Base-by-base conservation (phyloP, 2,888 invertebrate genomes). In the Yponomeuta evonymella region DNA sequence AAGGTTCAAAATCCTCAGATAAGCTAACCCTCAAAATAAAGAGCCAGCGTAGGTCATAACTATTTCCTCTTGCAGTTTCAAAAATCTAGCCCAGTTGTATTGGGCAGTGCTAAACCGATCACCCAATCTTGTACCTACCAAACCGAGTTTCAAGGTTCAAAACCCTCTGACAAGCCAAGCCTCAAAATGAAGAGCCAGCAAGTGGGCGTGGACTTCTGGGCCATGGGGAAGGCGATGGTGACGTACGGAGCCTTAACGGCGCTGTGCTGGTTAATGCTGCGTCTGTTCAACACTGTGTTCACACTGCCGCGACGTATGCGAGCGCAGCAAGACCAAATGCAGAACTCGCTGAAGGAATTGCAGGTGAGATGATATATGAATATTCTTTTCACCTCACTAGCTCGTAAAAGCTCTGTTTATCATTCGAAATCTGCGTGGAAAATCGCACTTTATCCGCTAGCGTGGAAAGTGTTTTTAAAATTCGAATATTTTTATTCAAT, bases 201-300 rank as follows among this genome's bases (percentile, higher is more conserved):
- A 92, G 94, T 96, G 0, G 91, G 92, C 33, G 94, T 95, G 51
- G 94, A 95, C 81, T 93, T 94, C 74, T 94, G 94, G 92, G 93
- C 93, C 73, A 95, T 96, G 95, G 84, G 93, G 0, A 93, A 93
- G 78, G 93, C 94, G 0, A 94, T 95, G 81, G 79, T 93, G 63
- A 92, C 93, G 15, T 96, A 95, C 78, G 88, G 94, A 68, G 90
- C 89, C 0, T 80, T 96, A 69, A 94, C 95, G 0, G 93, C 93
- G 29, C 83, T 94, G 30, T 94, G 93, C 15, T 95, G 95, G 94
- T 77, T 95, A 58, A 94, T 95, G 83, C 81, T 95, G 70, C 90
- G 95, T 70, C 89, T 96, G 23, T 89, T 95, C 73, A 94, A 94
- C 77, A 94, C 94, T 0, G 95, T 95, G 74, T 94, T 95, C 81